A percentile compares a stretch with the other conserved stretches of the same genome.
Evolutionary conservation across 2,113 vertebrate species (phyloP).

Genomic region (Menura novaehollandiae): DNA sequence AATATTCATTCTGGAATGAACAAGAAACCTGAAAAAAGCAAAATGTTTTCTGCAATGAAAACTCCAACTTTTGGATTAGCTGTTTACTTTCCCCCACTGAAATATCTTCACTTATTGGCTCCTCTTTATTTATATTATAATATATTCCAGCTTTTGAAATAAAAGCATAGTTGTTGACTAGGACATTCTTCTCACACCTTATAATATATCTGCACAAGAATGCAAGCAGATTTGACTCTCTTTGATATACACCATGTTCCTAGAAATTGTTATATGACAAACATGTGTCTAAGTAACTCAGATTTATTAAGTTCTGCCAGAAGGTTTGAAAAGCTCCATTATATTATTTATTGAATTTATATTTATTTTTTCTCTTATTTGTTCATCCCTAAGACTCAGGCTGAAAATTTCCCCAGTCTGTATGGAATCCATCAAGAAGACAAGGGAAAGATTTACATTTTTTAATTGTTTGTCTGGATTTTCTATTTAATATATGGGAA

Average conservation of each 20-base stretch:
- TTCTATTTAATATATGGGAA: neutral
- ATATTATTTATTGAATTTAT: neutral
- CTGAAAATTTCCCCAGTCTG: neutral
- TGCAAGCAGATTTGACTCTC: neutral
- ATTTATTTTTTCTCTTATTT: neutral
- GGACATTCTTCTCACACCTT: conserved; percentile 11
- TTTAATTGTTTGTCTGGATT: neutral
- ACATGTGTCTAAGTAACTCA: neutral
- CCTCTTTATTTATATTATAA: neutral
- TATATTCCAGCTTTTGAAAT: neutral
- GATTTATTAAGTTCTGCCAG: neutral
- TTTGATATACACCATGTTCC: neutral
- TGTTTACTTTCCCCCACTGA: neutral
- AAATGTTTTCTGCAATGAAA: neutral
- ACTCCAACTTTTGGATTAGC: neutral
- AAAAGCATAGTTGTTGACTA: neutral
- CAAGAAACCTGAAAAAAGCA: neutral
- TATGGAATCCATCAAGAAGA: neutral
- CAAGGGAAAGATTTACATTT: neutral
- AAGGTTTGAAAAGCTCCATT: neutral
- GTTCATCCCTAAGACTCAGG: neutral
- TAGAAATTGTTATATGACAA: conserved; percentile 1
- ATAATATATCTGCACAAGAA: neutral
- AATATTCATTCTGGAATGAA: neutral
- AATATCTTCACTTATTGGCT: neutral